Evolutionary conservation across 2,888 invertebrate species (phyloP).

Genomic region (Miltochrista miniata): DNA sequence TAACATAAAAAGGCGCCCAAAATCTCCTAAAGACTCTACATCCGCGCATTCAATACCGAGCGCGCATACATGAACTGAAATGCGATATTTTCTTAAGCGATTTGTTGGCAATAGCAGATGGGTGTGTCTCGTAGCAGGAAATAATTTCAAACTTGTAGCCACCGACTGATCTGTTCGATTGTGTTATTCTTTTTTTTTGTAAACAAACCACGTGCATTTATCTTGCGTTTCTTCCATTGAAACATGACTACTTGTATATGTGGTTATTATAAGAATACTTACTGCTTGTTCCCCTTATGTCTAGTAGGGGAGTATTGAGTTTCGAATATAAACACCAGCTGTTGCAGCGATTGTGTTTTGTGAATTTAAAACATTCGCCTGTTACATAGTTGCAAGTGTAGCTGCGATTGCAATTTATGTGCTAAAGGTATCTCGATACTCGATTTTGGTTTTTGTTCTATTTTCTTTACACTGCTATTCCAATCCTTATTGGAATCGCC

Average conservation of each 20-base stretch:
- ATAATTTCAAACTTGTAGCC: constrained; percentile 72
- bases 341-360: constrained; percentile 36
- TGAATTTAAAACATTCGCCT: constrained; percentile 31
- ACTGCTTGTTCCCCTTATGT: constrained; percentile 38
- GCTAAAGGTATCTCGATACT: constrained; percentile 8
- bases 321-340: constrained; percentile 47
- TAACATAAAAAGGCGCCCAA: constrained; percentile 62
- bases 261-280: constrained; percentile 47
- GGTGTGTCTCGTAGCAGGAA: constrained; percentile 75
- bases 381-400: constrained; percentile 24
- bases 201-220: constrained; percentile 53
- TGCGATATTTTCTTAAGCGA: constrained; percentile 75
- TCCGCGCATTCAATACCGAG: constrained; percentile 65
- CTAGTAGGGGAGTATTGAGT: constrained; percentile 43
- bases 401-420: constrained; percentile 29
- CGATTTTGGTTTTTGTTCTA: constrained; percentile 19
- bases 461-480: constrained; percentile 2
- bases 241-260: constrained; percentile 56
- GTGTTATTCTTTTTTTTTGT: constrained; percentile 45
- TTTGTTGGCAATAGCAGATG: constrained; percentile 74
- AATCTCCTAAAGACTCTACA: constrained; percentile 67
- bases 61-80: constrained; percentile 60
- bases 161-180: constrained; percentile 53
- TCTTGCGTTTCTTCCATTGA: constrained; percentile 50
- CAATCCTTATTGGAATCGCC: constrained; percentile 6